phyloP scores from a whole-genome alignment of 30 jellyfish, hydroid and myxozoan species.

The Nemopilema nomurai region DNA sequence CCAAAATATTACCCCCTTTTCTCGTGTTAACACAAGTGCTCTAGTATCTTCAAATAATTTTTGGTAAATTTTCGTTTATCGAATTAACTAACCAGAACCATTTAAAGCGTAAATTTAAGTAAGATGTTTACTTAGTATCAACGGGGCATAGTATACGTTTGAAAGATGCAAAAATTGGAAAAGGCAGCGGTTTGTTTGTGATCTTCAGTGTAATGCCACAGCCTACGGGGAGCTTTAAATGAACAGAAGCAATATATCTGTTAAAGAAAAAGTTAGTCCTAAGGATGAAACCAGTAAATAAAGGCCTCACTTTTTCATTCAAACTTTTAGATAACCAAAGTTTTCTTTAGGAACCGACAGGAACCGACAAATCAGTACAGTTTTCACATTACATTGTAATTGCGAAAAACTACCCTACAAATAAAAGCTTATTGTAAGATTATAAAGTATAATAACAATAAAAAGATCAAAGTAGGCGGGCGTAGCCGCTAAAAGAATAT shows the following conservation, averaged over 20 bases:
- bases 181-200: not conserved
- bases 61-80: too few species aligned
- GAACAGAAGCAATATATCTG: not conserved
- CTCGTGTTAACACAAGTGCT: too few species aligned
- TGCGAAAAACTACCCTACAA: too few species aligned
- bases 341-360: not conserved
- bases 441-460: too few species aligned
- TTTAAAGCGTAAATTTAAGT: too few species aligned
- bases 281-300: not conserved
- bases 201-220: not conserved
- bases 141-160: not conserved
- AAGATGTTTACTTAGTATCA: not conserved
- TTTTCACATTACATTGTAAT: too few species aligned
- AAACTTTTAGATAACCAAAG: not conserved
- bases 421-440: too few species aligned
- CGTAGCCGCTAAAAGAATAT: not conserved
- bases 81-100: too few species aligned
- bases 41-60: too few species aligned
- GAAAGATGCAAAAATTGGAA: not conserved
- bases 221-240: not conserved
- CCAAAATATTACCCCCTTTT: too few species aligned
- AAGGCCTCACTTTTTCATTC: not conserved
- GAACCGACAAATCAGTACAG: too few species aligned
- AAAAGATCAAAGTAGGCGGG: too few species aligned
- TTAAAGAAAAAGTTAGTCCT: not conserved